phyloP scores from a whole-genome alignment of 2,113 vertebrate species.

The Anoura caudifer region DNA sequence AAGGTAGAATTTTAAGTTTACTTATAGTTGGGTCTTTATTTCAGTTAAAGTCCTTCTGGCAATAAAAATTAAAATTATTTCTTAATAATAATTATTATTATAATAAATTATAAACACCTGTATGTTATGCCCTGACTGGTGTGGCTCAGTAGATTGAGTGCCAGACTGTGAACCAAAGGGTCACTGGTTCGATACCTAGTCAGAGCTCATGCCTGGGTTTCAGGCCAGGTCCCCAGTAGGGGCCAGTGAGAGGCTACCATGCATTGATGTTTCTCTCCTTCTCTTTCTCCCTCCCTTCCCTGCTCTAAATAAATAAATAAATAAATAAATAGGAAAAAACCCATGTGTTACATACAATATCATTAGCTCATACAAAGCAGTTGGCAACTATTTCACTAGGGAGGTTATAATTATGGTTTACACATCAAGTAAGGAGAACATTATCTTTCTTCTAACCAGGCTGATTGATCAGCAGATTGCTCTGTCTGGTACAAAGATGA shows the following conservation, averaged over 20 bases:
- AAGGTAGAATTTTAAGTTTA: neutral
- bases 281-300: no score
- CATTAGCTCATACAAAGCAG: neutral
- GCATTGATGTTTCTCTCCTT: no score
- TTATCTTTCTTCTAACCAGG: neutral
- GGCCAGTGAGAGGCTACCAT: no score
- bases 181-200: no score
- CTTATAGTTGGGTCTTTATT: neutral
- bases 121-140: neutral
- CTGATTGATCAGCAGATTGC: neutral
- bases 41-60: neutral
- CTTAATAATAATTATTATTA: neutral
- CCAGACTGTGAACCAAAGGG: no score
- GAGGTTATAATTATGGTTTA: neutral
- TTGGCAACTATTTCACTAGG: neutral
- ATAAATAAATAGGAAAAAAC: neutral
- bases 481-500: neutral
- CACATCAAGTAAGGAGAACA: neutral
- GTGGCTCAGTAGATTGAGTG: no score
- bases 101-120: neutral
- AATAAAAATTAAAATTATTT: slow-evolving; percentile 9
- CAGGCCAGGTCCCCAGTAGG: no score
- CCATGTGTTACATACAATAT: neutral
- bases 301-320: no score
- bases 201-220: no score